Conservation (phyloP, 2,113 vertebrate genomes). For the Actenoides hombroni region DNA sequence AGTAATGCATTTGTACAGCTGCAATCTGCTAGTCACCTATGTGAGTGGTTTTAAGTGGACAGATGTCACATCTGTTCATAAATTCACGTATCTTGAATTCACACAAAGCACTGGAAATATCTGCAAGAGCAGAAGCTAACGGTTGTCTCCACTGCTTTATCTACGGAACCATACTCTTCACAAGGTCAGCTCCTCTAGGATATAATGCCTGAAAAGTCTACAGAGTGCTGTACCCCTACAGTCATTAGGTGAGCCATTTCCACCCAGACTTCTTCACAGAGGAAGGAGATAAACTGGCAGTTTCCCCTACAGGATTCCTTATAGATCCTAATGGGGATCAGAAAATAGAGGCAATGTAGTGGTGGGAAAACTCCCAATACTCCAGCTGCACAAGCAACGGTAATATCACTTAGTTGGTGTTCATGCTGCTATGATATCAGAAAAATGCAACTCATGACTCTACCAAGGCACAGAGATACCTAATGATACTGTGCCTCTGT, state of each 20-base stretch:
- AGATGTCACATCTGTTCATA: no score
- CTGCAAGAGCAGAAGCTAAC: background rate
- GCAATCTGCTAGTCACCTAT: background rate
- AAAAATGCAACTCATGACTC: background rate
- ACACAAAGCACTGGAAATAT: background rate
- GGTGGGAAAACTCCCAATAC: background rate
- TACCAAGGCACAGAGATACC: background rate
- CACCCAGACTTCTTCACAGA: background rate
- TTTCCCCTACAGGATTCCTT: background rate
- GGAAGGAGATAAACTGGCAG: background rate
- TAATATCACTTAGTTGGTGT: background rate
- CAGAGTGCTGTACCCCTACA: background rate
- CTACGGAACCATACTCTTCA: background rate
- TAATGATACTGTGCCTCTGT: background rate
- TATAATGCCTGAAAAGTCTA: background rate
- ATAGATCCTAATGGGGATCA: background rate
- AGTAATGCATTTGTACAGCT: background rate
- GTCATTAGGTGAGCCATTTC: background rate
- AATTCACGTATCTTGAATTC: background rate
- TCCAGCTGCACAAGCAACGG: background rate
- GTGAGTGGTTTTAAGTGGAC: background rate
- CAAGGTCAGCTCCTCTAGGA: background rate
- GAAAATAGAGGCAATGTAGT: background rate
- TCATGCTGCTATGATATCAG: background rate
- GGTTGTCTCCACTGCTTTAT: background rate